Evolutionary conservation across 37 sponge, comb jelly and placozoan species (phyloP).

Genomic region (Halichondria panicea): DNA sequence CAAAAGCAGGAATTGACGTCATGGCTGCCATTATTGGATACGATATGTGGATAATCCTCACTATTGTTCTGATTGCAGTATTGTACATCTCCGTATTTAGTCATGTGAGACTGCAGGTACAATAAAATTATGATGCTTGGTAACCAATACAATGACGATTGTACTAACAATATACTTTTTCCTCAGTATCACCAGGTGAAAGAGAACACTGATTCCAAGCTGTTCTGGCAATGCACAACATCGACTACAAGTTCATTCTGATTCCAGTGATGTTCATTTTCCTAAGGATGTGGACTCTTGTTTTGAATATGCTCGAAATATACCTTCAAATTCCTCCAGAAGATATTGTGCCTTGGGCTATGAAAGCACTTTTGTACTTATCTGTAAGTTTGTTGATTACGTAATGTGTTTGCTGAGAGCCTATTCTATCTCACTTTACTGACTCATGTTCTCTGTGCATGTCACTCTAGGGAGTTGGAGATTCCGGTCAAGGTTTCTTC

Average conservation of each 20-base stretch:
- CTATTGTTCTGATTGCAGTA: slow-evolving; percentile 38
- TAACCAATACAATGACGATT: too few relatives aligned
- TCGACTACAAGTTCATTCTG: slow-evolving; percentile 66
- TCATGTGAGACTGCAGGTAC: slow-evolving; percentile 44
- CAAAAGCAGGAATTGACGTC: background rate
- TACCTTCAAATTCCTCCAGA: background rate
- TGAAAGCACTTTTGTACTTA: too few relatives aligned
- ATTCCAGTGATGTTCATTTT: slow-evolving; percentile 66
- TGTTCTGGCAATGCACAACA: background rate
- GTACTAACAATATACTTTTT: too few relatives aligned
- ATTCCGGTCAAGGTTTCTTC: slow-evolving; percentile 38
- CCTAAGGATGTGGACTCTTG: slow-evolving; percentile 62
- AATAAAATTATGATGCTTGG: too few relatives aligned
- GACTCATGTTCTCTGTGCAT: too few relatives aligned
- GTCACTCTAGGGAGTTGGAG: slow-evolving; percentile 41
- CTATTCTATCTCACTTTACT: background rate
- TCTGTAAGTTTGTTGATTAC: too few relatives aligned
- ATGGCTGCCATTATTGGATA: slow-evolving; percentile 23
- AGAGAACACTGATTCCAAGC: background rate
- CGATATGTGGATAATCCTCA: slow-evolving; percentile 55
- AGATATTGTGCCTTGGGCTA: too few relatives aligned
- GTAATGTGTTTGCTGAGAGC: background rate
- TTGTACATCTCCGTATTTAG: slow-evolving; percentile 24
- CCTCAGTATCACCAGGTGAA: background rate
- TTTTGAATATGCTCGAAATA: background rate